These are phyloP conservation scores for Anagrus nilaparvatae DNA, from an alignment of 1,140 invertebrate species.

Conservation along the genomic window DNA sequence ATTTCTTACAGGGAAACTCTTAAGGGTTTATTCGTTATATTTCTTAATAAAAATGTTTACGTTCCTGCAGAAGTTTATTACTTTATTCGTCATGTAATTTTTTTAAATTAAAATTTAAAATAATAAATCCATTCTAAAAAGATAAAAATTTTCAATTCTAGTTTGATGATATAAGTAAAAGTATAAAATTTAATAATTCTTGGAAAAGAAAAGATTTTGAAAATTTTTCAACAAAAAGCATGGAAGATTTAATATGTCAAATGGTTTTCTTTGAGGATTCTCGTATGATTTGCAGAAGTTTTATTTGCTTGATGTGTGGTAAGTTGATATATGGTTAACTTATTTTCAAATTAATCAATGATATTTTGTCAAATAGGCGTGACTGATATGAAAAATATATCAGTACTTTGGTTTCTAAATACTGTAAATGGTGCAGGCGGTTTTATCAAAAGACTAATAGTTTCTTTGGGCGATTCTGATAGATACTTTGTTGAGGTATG, in stretches of 20 bases:
- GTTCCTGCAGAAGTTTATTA: slow-evolving; percentile 20
- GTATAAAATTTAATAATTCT: slow-evolving; percentile 10
- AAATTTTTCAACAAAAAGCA: slow-evolving; percentile 19
- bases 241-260: slow-evolving; percentile 17
- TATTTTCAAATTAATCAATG: not conserved
- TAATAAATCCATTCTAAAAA: not conserved
- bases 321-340: slow-evolving; percentile 2
- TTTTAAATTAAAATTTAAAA: not conserved
- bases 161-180: slow-evolving; percentile 16
- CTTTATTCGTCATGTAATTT: slow-evolving; percentile 21
- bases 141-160: slow-evolving; percentile 5
- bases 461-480: slow-evolving; percentile 16
- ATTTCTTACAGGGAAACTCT: too few relatives aligned
- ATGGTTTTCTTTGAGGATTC: slow-evolving; percentile 13
- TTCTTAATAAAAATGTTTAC: slow-evolving; percentile 14
- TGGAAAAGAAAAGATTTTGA: slow-evolving; percentile 5
- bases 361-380: slow-evolving; percentile 13
- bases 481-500: slow-evolving; percentile 21
- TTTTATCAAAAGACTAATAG: slow-evolving; percentile 20
- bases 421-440: slow-evolving; percentile 23
- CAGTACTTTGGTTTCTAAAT: slow-evolving; percentile 23
- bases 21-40: too few relatives aligned
- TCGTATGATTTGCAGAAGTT: slow-evolving; percentile 18
- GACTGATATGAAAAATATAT: slow-evolving; percentile 19
- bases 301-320: slow-evolving; percentile 23